Conservation (phyloP, 2,797 vertebrate genomes). For the Psittacula echo region DNA sequence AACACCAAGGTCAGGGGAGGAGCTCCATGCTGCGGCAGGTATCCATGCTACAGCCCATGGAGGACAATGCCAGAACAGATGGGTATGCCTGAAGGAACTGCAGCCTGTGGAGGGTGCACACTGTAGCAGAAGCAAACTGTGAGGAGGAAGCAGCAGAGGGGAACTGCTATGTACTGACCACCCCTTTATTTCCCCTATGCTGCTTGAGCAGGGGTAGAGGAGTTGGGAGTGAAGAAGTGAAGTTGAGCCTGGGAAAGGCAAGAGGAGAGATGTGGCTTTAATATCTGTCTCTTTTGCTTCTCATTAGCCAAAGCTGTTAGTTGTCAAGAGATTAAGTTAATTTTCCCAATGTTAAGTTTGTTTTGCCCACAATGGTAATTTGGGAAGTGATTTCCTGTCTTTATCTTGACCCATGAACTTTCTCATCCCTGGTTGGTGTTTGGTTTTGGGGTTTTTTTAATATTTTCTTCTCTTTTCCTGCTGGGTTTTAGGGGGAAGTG, state of each 20-base stretch:
- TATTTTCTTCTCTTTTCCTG: background rate
- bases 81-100: background rate
- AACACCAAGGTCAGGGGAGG: background rate
- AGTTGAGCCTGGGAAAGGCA: background rate
- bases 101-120: background rate
- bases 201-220: background rate
- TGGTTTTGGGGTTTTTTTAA: background rate
- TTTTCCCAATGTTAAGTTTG: background rate
- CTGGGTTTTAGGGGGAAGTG: background rate
- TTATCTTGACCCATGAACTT: background rate
- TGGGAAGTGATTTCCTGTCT: background rate
- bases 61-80: background rate
- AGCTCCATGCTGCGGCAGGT: background rate
- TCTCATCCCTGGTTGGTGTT: background rate
- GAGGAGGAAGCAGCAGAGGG: background rate
- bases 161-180: background rate
- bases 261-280: background rate
- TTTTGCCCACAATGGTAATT: background rate
- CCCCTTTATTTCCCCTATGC: background rate
- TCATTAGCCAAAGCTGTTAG: background rate
- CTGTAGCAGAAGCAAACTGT: background rate
- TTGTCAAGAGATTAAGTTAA: background rate
- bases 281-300: background rate
- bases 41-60: accelerated
- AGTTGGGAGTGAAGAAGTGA: background rate